These are phyloP conservation scores for Hystrix cristata DNA, from an alignment of 2,113 vertebrate genomes.

Conservation along the genomic window DNA sequence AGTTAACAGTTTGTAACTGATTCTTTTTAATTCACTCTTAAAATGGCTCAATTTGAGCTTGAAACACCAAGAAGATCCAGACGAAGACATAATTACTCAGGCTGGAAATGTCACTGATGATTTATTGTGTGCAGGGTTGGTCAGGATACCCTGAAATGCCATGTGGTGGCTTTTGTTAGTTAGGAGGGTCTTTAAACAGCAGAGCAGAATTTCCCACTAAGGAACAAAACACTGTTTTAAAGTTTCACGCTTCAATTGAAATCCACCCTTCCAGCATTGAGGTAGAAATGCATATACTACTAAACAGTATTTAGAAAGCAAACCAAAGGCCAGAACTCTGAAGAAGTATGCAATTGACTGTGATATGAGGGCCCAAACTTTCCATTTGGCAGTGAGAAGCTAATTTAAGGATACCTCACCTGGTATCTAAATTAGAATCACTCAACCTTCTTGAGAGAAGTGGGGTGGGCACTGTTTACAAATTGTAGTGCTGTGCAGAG, in stretches of 20 bases:
- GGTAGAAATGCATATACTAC: not conserved
- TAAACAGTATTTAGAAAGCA: not conserved
- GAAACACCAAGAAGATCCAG: not conserved
- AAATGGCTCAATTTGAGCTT: not conserved
- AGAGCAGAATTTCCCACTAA: slow-evolving; percentile 23
- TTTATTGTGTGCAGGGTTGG: not conserved
- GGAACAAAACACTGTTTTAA: slow-evolving; percentile 5
- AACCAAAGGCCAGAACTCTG: not conserved
- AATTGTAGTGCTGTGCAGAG: no score
- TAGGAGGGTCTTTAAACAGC: not conserved
- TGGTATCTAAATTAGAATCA: slow-evolving; percentile 41
- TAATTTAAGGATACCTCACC: slow-evolving; percentile 13
- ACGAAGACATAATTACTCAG: slow-evolving; percentile 46
- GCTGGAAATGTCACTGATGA: slow-evolving; percentile 14
- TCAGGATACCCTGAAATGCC: not conserved
- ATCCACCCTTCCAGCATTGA: not conserved
- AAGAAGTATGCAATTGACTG: not conserved
- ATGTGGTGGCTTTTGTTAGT: not conserved
- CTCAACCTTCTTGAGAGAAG: not conserved
- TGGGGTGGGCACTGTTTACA: no score
- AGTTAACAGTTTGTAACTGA: slow-evolving; percentile 10
- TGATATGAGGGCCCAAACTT: not conserved
- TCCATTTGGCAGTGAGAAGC: not conserved
- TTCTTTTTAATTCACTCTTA: slow-evolving; percentile 25
- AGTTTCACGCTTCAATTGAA: not conserved